These are phyloP conservation scores for Synergus gifuensis DNA, from an alignment of 2,888 invertebrate species.

Conservation along the genomic window DNA sequence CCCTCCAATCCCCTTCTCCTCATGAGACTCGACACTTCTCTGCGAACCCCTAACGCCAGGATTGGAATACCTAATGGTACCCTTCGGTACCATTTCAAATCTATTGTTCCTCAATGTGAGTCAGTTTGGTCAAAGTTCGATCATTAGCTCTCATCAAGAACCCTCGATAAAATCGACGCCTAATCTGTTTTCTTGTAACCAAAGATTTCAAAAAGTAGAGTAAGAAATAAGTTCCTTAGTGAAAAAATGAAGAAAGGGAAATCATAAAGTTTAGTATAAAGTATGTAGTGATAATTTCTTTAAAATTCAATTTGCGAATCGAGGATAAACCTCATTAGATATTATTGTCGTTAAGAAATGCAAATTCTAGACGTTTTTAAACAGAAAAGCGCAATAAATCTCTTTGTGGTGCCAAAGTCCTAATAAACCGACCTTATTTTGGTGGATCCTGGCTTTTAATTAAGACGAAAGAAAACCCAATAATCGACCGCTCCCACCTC, in stretches of 20 bases:
- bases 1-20: constrained; percentile 56
- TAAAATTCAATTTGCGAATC: neutral
- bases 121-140: constrained; percentile 53
- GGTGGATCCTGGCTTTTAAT: constrained; percentile 71
- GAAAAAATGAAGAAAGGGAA: neutral
- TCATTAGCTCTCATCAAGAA: constrained; percentile 42
- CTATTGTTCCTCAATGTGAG: constrained; percentile 67
- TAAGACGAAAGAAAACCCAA: constrained; percentile 75
- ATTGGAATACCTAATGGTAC: constrained; percentile 76
- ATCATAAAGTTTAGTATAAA: neutral
- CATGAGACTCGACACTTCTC: constrained; percentile 56
- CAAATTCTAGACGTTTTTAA: neutral
- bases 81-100: constrained; percentile 69
- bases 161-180: constrained; percentile 11
- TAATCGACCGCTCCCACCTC: constrained; percentile 65
- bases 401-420: constrained; percentile 59
- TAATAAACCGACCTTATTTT: constrained; percentile 64
- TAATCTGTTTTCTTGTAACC: neutral
- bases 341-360: neutral
- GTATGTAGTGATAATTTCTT: neutral
- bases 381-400: constrained; percentile 55
- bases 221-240: neutral
- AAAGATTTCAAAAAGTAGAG: neutral
- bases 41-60: constrained; percentile 65
- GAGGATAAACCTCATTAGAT: neutral